These are phyloP conservation scores for Meiosimyza decipiens DNA, from an alignment of 2,888 invertebrate genomes.

Conservation along the genomic window DNA sequence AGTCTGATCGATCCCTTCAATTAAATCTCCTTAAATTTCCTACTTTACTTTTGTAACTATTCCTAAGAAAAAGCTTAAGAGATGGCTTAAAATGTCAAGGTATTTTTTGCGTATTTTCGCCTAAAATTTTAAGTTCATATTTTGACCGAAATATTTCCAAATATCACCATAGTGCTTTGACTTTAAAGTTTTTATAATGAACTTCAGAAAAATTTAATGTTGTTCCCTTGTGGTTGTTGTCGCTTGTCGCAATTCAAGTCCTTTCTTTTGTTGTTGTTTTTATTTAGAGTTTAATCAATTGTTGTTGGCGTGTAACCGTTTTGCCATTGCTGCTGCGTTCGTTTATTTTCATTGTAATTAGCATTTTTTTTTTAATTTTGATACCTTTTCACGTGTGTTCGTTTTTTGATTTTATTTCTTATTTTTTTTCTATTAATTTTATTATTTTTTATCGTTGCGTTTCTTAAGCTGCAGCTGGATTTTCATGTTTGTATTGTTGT, in stretches of 20 bases:
- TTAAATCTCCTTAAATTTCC: neutral
- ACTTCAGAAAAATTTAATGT: conserved; percentile 11
- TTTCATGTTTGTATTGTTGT: conserved; percentile 38
- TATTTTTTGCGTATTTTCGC: no score
- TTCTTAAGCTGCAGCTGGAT: conserved; percentile 39
- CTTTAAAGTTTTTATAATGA: conserved; percentile 9
- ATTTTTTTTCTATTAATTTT: conserved; percentile 6
- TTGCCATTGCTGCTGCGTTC: conserved; percentile 2
- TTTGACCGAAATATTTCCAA: no score
- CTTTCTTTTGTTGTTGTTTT: no score
- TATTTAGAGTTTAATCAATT: neutral
- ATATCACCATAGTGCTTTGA: neutral
- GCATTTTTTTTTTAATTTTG: conserved; percentile 31
- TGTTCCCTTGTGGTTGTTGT: neutral
- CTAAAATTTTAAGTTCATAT: no score
- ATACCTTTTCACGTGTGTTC: conserved; percentile 16
- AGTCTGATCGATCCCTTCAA: neutral
- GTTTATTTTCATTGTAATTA: conserved; percentile 28
- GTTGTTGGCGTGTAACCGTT: neutral
- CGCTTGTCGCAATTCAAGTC: neutral
- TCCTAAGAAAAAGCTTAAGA: neutral
- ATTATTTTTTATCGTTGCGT: conserved; percentile 23
- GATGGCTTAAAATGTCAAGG: neutral
- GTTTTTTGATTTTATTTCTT: neutral
- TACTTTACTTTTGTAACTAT: neutral